Evolutionary conservation across 2,888 invertebrate species (phyloP), one percentile per base, ranked within the genome.

Genomic region (Drosophila subquinaria): DNA sequence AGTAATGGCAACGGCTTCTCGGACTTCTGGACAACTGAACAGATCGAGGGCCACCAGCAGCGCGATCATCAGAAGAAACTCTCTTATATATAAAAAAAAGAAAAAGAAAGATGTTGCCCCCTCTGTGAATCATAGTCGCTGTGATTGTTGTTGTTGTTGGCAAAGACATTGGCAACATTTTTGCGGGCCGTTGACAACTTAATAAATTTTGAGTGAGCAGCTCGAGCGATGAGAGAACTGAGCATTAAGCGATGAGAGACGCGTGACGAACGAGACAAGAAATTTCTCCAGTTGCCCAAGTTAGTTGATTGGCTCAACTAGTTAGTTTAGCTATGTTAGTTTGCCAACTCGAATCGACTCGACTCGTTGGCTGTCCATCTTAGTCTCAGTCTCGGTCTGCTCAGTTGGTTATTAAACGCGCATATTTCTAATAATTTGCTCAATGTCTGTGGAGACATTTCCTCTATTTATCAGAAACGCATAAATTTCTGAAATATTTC

Each of bases 401-500:
- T 51, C 43, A 38, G 51, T 82, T 85, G 79, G 75, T 88, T 85
- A 88, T 88, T 88, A 86, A 86, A 81, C 80, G 80, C 87, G 87
- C 81, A 86, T 88, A 82, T 88, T 88, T 86, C 78, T 78, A 83
- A 88, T 86, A 86, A 86, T 83, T 86, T 79, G 81, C 76, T 77
- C 81, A 50, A 73, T 60, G 82, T 69, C 78, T 56, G 60, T 53
- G 17, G 50, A 78, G 80, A 87, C 87, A 77, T 87, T 84, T 86
- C 87, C 89, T 82, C 79, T 79, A 79, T 82, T 87, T 88, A 87
- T 84, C 84, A 82, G 84, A 82, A 82, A 82, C 79, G 87, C 87
- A 87, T 88, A 87, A 79, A 87, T 87, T 87, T 87, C 81, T 84
- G 50, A 88, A 87, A 87, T 87, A 82, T 82, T 82, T 82, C 73